A percentile compares a stretch with the other conserved stretches of the same genome.
Evolutionary conservation across 2,888 invertebrate genomes (phyloP).

Genomic region (Cephus pygmeus): DNA sequence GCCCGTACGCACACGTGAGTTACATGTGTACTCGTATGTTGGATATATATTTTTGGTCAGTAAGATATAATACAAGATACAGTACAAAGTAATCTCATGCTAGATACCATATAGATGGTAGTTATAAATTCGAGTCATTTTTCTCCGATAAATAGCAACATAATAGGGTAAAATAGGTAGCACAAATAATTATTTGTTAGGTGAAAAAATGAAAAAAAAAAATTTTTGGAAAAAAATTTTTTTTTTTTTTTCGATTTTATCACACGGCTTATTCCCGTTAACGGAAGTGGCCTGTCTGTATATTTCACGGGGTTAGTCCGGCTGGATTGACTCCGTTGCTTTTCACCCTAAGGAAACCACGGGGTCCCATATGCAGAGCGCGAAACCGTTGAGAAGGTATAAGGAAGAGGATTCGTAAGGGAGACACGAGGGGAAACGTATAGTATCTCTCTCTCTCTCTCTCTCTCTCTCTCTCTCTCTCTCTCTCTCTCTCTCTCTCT

Average conservation of each 20-base stretch:
- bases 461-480: slow-evolving; percentile 30
- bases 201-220: no score
- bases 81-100: no score
- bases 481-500: slow-evolving; percentile 24
- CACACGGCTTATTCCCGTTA: background rate
- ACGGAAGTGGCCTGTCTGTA: no score
- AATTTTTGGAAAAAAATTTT: no score
- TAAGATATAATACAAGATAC: background rate
- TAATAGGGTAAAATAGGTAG: no score
- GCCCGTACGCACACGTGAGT: background rate
- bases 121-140: background rate
- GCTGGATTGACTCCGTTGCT: background rate
- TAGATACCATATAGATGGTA: background rate
- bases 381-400: slow-evolving; percentile 12
- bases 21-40: background rate
- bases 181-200: no score
- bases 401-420: slow-evolving; percentile 19
- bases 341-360: background rate
- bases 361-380: background rate
- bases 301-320: background rate
- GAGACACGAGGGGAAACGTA: slow-evolving; percentile 23
- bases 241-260: no score
- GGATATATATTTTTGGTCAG: background rate
- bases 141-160: background rate
- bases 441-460: slow-evolving; percentile 23